These are phyloP conservation scores for Macaria notata DNA, from an alignment of 2,888 invertebrate species.

Conservation along the genomic window DNA sequence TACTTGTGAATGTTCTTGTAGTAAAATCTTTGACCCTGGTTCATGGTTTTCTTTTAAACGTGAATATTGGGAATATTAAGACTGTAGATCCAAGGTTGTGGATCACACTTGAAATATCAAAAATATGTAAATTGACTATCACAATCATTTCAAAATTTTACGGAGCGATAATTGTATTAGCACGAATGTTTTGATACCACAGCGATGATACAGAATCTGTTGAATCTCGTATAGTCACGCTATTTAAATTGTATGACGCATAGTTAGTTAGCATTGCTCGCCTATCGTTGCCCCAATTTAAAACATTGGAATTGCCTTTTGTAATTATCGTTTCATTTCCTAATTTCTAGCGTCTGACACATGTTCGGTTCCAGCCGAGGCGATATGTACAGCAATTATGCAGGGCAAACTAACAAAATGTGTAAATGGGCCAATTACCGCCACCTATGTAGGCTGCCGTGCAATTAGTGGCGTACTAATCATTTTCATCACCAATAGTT, in stretches of 20 bases:
- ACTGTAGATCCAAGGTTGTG: constrained; percentile 10
- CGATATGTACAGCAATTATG: constrained; percentile 68
- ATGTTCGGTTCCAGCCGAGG: constrained; percentile 58
- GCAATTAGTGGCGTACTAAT: constrained; percentile 80
- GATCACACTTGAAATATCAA: not conserved
- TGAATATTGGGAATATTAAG: not conserved
- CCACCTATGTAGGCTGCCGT: constrained; percentile 75
- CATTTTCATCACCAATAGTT: constrained; percentile 79
- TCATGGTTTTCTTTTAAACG: constrained; percentile 33
- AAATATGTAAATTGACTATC: constrained; percentile 17
- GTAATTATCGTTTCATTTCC: constrained; percentile 44
- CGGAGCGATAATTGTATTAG: constrained; percentile 19
- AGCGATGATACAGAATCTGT: not conserved
- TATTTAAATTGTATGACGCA: constrained; percentile 5
- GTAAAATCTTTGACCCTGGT: constrained; percentile 35
- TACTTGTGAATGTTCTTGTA: constrained; percentile 3
- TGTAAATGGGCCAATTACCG: constrained; percentile 82
- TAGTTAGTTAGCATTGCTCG: constrained; percentile 2
- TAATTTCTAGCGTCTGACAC: constrained; percentile 62
- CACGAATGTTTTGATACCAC: constrained; percentile 16
- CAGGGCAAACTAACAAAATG: constrained; percentile 76
- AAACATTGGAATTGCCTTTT: constrained; percentile 19
- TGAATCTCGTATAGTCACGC: constrained; percentile 2
- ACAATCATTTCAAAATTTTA: constrained; percentile 1
- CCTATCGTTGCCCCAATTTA: constrained; percentile 4